Evolutionary conservation across 2,888 invertebrate genomes (phyloP), one percentile per base, ranked within the genome.

Genomic region (Drosophila greeni): DNA sequence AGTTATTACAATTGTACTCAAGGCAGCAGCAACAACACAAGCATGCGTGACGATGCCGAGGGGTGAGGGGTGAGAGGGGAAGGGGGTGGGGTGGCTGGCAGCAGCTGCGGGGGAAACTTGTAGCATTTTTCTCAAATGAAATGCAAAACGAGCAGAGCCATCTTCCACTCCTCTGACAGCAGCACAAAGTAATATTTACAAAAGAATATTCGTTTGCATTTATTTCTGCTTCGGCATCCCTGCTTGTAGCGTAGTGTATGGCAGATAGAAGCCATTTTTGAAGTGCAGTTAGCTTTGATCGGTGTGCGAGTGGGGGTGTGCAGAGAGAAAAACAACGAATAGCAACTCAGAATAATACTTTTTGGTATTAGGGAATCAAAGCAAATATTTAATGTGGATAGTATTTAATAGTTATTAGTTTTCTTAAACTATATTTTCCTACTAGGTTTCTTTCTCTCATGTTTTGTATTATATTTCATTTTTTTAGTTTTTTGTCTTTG

Each of bases 271-370:
- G 74, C 76, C 62, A 75, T 78, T 84, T 75, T 69, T 72, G 70
- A 84, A 83, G 82, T 82, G 79, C 84, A 75, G 79, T 80, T 84
- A 78, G 74, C 79, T 75, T 82, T 84, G 84, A 79, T 79, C 77
- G 51, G 64, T 51, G 51, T 49, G 49, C 26, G 47, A 26, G 49
- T 42, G 52, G 48, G 53, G 53, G 57, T 54, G 64, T 65, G 47
- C 53, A 51, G 56, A 12, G 57, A 49, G 48, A 33, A 40, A 42
- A n/a, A 8, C 24, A 26, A 1, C 24, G 8, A 26, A 26, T 26
- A 26, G 7, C 24, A 26, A 34, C n/a, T 3, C n/a, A 14, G 14
- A 6, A 14, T 31, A 31, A 31, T 31, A 31, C n/a, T 31, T 31
- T 12, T 31, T 12, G 1, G 4, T 31, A 31, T 31, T 5, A 33